Conservation (phyloP, 92 coral and sea anemone genomes). For the Chrysogorgia sp. region DNA sequence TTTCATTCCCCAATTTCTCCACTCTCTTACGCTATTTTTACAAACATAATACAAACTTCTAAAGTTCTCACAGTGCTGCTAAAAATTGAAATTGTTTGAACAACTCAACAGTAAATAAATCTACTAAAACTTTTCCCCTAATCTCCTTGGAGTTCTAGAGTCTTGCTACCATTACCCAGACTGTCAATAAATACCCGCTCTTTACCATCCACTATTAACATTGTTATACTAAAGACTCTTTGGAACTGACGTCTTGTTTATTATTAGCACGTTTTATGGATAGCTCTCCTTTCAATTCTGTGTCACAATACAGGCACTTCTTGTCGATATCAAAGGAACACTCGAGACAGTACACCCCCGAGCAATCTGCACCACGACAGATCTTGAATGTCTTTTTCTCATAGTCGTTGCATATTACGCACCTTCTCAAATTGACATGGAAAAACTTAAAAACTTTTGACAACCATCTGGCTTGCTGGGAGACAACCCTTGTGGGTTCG, state of each 20-base stretch:
- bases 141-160: too few species aligned
- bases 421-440: constrained; percentile 71
- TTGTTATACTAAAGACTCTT: constrained; percentile 29
- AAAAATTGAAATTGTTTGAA: too few species aligned
- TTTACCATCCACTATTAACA: too few species aligned
- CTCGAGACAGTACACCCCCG: constrained; percentile 89
- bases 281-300: constrained; percentile 18
- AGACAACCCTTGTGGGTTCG: constrained; percentile 75
- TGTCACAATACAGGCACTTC: constrained; percentile 72
- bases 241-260: constrained; percentile 30
- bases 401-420: constrained; percentile 86
- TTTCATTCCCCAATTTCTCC: too few species aligned
- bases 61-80: too few species aligned
- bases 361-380: constrained; percentile 86
- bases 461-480: constrained; percentile 72
- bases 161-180: too few species aligned
- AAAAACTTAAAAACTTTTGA: constrained; percentile 70
- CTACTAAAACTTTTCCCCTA: too few species aligned
- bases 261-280: not conserved
- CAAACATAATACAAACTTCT: too few species aligned
- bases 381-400: constrained; percentile 70
- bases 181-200: too few species aligned
- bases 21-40: too few species aligned
- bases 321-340: constrained; percentile 98
- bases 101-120: too few species aligned